These are phyloP conservation scores for Cassiopea xamachana DNA, from an alignment of 30 jellyfish, hydroid and myxozoan genomes.

Conservation along the genomic window DNA sequence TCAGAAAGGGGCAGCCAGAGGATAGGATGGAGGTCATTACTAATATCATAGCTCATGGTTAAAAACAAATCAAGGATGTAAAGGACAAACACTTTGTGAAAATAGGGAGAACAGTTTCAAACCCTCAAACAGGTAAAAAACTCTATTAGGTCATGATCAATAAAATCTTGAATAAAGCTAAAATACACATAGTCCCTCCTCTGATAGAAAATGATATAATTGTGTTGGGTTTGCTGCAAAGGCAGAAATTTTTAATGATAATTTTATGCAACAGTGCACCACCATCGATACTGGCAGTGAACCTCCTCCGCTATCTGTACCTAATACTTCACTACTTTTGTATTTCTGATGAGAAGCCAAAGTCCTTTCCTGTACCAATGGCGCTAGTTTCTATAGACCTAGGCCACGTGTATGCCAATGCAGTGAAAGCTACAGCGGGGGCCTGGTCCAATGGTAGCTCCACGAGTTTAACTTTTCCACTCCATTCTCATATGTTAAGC, in stretches of 20 bases:
- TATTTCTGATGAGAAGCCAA: conserved; percentile 38
- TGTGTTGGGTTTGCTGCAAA: conserved; percentile 8
- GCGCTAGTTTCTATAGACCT: too few species aligned
- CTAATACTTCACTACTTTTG: conserved; percentile 52
- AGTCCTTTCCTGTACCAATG: too few species aligned
- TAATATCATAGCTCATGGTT: conserved; percentile 37
- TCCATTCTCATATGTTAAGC: too few species aligned
- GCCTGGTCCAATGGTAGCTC: too few species aligned
- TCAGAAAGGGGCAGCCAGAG: conserved; percentile 48
- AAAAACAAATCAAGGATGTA: conserved; percentile 25
- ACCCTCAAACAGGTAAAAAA: conserved; percentile 40
- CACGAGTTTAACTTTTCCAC: too few species aligned
- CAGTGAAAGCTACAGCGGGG: too few species aligned
- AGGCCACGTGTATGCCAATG: too few species aligned
- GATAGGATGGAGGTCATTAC: conserved; percentile 45
- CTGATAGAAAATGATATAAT: conserved; percentile 56
- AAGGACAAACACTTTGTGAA: conserved; percentile 35
- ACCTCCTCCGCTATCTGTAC: neutral
- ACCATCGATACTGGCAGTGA: too few species aligned
- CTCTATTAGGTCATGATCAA: conserved; percentile 52
- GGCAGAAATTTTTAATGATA: too few species aligned
- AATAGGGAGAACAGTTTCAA: conserved; percentile 40
- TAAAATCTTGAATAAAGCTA: conserved; percentile 38
- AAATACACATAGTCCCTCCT: conserved; percentile 63
- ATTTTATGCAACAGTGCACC: too few species aligned